These are phyloP conservation scores for Zonotrichia leucophrys DNA, from an alignment of 2,113 vertebrate genomes.

Conservation along the genomic window DNA sequence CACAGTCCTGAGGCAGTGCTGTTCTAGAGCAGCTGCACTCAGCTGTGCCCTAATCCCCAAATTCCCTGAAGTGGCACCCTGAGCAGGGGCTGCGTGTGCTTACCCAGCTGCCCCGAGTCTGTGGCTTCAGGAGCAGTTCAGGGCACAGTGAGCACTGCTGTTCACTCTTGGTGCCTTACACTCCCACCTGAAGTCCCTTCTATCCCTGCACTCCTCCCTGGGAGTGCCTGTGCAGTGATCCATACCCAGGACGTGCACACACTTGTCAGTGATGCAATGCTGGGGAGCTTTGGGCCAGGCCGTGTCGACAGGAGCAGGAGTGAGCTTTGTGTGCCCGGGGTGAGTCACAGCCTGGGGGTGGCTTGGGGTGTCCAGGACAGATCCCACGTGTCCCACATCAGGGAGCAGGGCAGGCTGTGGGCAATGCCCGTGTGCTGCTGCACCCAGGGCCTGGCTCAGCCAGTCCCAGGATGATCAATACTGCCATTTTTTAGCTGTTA, in stretches of 20 bases:
- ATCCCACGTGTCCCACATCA: background rate
- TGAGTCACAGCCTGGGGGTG: background rate
- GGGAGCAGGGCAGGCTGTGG: background rate
- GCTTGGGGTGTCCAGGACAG: background rate
- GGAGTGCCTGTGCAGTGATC: background rate
- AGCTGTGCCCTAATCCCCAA: background rate
- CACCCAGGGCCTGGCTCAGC: accelerated
- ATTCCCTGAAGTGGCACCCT: background rate
- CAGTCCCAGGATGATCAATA: background rate
- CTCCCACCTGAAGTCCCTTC: background rate
- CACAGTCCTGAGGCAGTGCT: background rate
- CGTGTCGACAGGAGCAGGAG: background rate
- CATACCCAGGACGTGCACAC: accelerated
- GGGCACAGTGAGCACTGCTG: accelerated
- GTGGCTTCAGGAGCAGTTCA: background rate
- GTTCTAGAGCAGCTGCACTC: background rate
- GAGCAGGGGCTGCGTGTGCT: background rate
- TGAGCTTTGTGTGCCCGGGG: background rate
- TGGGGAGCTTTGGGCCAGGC: background rate
- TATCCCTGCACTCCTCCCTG: accelerated
- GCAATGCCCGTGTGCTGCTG: background rate
- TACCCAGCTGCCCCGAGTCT: accelerated
- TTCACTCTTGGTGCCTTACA: accelerated
- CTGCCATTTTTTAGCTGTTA: background rate
- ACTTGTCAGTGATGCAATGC: background rate